phyloP scores from a whole-genome alignment of 2,113 vertebrate genomes.

The Thinocorus orbignyianus region DNA sequence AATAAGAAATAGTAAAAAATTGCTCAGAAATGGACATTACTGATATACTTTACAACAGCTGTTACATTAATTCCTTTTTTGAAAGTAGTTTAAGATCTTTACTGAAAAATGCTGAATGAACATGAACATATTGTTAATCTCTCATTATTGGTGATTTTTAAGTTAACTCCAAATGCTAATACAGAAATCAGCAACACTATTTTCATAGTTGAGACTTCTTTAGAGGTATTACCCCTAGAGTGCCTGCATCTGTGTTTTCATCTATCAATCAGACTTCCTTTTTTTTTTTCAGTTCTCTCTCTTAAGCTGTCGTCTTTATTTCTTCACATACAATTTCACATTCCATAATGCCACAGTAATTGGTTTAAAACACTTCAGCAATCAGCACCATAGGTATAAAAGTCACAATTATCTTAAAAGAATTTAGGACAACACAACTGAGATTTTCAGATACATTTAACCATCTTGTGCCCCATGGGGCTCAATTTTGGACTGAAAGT shows the following conservation, averaged over 20 bases:
- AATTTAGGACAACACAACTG: background rate
- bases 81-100: background rate
- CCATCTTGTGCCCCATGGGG: background rate
- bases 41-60: background rate
- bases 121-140: background rate
- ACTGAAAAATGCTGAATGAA: background rate
- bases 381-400: background rate
- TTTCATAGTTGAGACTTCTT: background rate
- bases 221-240: background rate
- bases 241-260: background rate
- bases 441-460: background rate
- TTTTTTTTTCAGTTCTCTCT: background rate
- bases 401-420: background rate
- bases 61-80: background rate
- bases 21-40: background rate
- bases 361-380: background rate
- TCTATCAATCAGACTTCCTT: background rate
- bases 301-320: background rate
- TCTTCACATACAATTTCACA: background rate
- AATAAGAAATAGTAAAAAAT: background rate
- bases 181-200: background rate
- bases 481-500: background rate
- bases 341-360: background rate
- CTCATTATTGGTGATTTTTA: background rate
- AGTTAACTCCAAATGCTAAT: background rate